Conservation (phyloP, 2,113 vertebrate species). For the Rissa tridactyla region DNA sequence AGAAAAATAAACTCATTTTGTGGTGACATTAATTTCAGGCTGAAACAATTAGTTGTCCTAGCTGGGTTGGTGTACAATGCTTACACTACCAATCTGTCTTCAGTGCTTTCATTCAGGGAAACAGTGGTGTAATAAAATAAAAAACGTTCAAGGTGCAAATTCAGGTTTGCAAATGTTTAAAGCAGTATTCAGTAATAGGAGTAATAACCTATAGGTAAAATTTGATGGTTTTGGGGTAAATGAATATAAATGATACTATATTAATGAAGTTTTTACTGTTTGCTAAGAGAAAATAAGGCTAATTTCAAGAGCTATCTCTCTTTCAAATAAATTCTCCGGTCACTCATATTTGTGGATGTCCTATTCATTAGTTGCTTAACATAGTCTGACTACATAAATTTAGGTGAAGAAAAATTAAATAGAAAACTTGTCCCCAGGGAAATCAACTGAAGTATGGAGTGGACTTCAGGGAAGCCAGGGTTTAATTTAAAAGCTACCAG, state of each 20-base stretch:
- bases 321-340: neutral
- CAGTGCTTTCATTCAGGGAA: neutral
- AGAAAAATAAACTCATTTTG: neutral
- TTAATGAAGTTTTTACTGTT: neutral
- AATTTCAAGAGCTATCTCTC: neutral
- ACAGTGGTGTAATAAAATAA: neutral
- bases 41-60: neutral
- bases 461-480: neutral
- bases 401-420: neutral
- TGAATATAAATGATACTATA: fast-evolving
- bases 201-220: neutral
- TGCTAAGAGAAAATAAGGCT: neutral
- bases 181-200: neutral
- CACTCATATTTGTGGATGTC: neutral
- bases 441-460: neutral
- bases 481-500: slow-evolving; percentile 1
- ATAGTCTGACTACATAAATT: neutral
- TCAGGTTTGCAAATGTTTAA: neutral
- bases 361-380: neutral
- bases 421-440: neutral
- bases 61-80: neutral
- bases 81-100: neutral
- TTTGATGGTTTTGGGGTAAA: neutral
- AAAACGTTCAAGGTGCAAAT: neutral
- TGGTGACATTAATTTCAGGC: neutral